Evolutionary conservation across 2,888 invertebrate genomes (phyloP), one percentile per base, ranked within the genome.

Genomic region (Philereme vetulata): DNA sequence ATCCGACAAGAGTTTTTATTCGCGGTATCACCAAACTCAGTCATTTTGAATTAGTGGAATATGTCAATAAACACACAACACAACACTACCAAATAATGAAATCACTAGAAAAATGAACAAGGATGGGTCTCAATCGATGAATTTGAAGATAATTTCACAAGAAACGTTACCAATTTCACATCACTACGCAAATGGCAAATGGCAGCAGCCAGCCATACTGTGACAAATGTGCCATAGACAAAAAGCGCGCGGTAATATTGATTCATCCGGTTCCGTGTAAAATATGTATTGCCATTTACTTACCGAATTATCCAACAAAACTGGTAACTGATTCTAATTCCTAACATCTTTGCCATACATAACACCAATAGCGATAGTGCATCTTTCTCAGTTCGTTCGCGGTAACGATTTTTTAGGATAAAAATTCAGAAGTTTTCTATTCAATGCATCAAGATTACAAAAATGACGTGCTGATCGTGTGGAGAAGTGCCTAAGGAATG

Each of bases 1-100:
- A 92, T 85, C 72, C 92, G 85, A 76, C 92, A 92, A 51, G 89
- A 86, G 74, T 85, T 83, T 79, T 87, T 81, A 72, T 85, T 82
- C 69, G 86, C 70, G 73, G 78, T 80, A 60, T 72, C 76, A 56
- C 78, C 74, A 58, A 78, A 73, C 67, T 88, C 80, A 64, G 77
- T 72, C 88, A 88, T 88, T 77, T 74, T 81, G 66, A 60, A 72
- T 68, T 71, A 71, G 68, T 64, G 52, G 74, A 77, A 49, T n/a
- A 51, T 64, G 60, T 69, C 68, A 70, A 70, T 51, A 50, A 64
- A 54, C 5, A 38, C 38, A 38, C 43, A 9, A 51, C 52, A 52
- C 56, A 60, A 62, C 58, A 62, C 58, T 58, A 62, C 43, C 46
- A 64, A 59, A 59, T 62, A 60, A 67, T 69, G 64, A 63, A 65